These are phyloP conservation scores for Parnassius apollo DNA, from an alignment of 2,888 invertebrate genomes.

Conservation along the genomic window DNA sequence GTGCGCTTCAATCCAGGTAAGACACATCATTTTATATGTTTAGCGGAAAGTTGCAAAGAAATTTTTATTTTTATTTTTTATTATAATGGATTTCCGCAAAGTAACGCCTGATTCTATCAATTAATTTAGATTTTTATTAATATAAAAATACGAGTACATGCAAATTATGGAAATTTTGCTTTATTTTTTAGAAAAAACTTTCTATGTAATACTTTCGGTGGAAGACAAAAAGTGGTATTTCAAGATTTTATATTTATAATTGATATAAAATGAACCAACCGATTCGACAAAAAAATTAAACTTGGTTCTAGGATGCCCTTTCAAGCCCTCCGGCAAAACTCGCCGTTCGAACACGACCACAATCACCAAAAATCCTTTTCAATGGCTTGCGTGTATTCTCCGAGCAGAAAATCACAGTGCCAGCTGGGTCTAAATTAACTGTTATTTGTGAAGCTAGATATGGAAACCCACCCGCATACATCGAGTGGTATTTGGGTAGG, in stretches of 20 bases:
- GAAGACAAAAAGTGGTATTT: no score
- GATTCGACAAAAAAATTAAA: not conserved
- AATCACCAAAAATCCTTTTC: slow-evolving; percentile 88
- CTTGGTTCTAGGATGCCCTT: slow-evolving; percentile 85
- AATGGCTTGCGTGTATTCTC: slow-evolving; percentile 89
- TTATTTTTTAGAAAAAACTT: no score
- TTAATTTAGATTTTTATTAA: no score
- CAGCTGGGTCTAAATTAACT: slow-evolving; percentile 88
- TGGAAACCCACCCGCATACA: slow-evolving; percentile 93
- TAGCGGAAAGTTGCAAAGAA: no score
- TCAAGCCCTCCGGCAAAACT: slow-evolving; percentile 91
- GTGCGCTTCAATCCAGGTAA: no score
- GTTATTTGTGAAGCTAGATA: slow-evolving; percentile 93
- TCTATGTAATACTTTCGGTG: no score
- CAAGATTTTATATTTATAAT: not conserved
- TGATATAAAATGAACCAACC: not conserved
- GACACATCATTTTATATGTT: no score
- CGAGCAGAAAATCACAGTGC: slow-evolving; percentile 91
- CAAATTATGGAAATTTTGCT: no score
- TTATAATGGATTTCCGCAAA: no score
- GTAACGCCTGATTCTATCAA: no score
- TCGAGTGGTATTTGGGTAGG: slow-evolving; percentile 91
- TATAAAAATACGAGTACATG: no score
- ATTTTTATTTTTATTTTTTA: no score
- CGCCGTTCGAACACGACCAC: slow-evolving; percentile 86